Evolutionary conservation across 2,797 vertebrate genomes (phyloP).

Genomic region (Catamblyrhynchus diadema): DNA sequence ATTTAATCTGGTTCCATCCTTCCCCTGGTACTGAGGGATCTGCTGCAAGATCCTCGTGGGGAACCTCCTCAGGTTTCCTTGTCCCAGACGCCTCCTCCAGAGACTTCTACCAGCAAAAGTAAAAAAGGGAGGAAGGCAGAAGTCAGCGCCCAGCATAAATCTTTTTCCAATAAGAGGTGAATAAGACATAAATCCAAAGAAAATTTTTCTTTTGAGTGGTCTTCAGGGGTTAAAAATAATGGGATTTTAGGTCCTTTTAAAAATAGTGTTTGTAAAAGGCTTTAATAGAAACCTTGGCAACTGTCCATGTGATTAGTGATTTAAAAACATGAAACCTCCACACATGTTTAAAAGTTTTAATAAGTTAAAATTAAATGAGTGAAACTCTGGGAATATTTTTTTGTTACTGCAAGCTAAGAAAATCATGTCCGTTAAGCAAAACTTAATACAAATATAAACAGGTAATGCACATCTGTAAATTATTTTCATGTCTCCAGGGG

Average conservation of each 20-base stretch:
- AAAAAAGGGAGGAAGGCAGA: not conserved
- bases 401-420: constrained; percentile 66
- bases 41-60: not conserved
- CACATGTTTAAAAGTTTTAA: constrained; percentile 69
- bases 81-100: not conserved
- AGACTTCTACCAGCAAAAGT: not conserved
- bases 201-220: not conserved
- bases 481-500: constrained; percentile 76
- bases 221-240: constrained; percentile 60
- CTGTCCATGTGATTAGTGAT: constrained; percentile 49
- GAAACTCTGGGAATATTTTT: constrained; percentile 60
- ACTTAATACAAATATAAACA: constrained; percentile 57
- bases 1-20: not conserved
- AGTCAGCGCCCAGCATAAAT: not conserved
- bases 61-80: not conserved
- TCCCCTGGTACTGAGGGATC: not conserved
- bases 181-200: not conserved
- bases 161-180: not conserved
- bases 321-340: constrained; percentile 54
- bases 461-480: constrained; percentile 79
- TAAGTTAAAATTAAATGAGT: constrained; percentile 62
- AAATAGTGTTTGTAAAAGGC: constrained; percentile 45
- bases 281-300: constrained; percentile 62
- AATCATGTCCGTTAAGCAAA: constrained; percentile 40
- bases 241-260: constrained; percentile 58